Percentiles rank a stretch among this genome's conserved stretches.
Conservation (phyloP, 2,113 vertebrate genomes). For the Lethenteron camtschaticum region DNA sequence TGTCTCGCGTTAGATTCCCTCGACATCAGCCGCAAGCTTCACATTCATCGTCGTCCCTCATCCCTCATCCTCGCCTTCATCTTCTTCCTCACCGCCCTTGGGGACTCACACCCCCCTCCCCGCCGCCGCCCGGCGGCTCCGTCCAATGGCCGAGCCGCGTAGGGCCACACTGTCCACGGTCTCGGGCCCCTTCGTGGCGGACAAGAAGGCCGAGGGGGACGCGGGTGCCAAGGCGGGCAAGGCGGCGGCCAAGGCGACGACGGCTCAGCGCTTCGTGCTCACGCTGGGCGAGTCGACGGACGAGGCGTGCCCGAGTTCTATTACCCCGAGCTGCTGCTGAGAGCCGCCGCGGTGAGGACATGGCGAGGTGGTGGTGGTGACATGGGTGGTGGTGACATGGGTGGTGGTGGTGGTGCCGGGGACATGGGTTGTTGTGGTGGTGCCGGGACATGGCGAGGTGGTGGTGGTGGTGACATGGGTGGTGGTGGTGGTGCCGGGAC, state of each 20-base stretch:
- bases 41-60: too few relatives aligned
- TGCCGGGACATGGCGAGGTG: too few relatives aligned
- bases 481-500: background rate
- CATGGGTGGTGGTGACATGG: too few relatives aligned
- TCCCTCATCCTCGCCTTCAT: too few relatives aligned
- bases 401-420: too few relatives aligned
- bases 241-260: conserved; percentile 18
- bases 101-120: too few relatives aligned
- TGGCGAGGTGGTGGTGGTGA: conserved; percentile 13
- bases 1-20: too few relatives aligned
- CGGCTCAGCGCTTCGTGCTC: conserved; percentile 33
- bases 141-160: conserved; percentile 44
- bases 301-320: conserved; percentile 55
- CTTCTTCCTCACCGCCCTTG: too few relatives aligned
- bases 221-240: conserved; percentile 16
- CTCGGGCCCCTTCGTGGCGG: conserved; percentile 18
- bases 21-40: too few relatives aligned
- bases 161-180: conserved; percentile 46
- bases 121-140: too few relatives aligned
- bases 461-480: too few relatives aligned
- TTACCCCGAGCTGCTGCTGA: conserved; percentile 44
- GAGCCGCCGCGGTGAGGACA: conserved; percentile 18
- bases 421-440: too few relatives aligned
- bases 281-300: conserved; percentile 48
- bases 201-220: conserved; percentile 19